A percentile compares a stretch with the other conserved stretches of the same genome.
Conservation (phyloP, 2,797 vertebrate genomes). For the Pangasius djambal region DNA sequence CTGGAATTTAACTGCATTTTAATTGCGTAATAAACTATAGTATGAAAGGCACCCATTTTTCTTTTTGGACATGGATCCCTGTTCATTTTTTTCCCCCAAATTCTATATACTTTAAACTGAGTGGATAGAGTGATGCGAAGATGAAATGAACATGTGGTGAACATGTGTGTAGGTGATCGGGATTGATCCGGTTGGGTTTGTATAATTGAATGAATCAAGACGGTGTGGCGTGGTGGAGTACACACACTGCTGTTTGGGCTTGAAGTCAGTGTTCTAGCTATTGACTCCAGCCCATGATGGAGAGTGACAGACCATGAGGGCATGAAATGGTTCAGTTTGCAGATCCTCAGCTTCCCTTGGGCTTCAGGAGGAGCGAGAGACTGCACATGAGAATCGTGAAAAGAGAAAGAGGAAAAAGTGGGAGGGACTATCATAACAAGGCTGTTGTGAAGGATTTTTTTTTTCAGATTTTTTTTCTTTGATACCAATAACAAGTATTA, state of each 20-base stretch:
- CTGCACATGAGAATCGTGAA: conserved; percentile 16
- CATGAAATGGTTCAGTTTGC: conserved; percentile 62
- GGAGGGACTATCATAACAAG: background rate
- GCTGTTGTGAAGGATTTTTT: background rate
- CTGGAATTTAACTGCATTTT: conserved; percentile 62
- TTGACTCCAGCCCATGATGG: conserved; percentile 65
- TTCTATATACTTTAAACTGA: background rate
- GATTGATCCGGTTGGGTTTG: conserved; percentile 18
- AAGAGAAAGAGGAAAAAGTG: background rate
- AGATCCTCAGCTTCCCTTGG: conserved; percentile 50
- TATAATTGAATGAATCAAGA: conserved; percentile 29
- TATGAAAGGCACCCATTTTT: conserved; percentile 51
- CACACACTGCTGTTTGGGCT: conserved; percentile 45
- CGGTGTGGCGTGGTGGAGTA: background rate
- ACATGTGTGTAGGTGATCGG: background rate
- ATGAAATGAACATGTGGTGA: conserved; percentile 5
- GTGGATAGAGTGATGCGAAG: background rate
- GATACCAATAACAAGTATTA: background rate
- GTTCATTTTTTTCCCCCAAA: conserved; percentile 53
- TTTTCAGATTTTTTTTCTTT: too few species aligned
- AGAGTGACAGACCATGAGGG: conserved; percentile 64
- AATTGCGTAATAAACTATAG: conserved; percentile 63
- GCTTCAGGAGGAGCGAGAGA: conserved; percentile 19
- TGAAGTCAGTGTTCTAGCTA: conserved; percentile 57
- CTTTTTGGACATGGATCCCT: conserved; percentile 2